Conservation (phyloP, 2,888 invertebrate species). For the Thyatira batis region DNA sequence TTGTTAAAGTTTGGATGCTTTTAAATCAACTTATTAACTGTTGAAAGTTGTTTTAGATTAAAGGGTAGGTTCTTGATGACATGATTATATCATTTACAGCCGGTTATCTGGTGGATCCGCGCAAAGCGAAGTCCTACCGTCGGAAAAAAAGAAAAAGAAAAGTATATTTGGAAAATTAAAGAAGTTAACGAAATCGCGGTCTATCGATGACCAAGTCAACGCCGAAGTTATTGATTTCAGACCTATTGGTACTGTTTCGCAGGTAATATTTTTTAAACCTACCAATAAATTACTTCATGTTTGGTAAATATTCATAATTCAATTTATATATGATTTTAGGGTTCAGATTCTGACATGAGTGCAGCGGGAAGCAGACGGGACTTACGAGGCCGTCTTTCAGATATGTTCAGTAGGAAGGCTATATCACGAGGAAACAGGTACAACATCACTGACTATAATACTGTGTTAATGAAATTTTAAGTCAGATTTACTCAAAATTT, state of each 20-base stretch:
- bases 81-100: conserved; percentile 55
- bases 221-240: conserved; percentile 70
- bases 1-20: too few relatives aligned
- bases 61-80: too few relatives aligned
- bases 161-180: conserved; percentile 92
- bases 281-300: not conserved
- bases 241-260: conserved; percentile 80
- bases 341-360: conserved; percentile 88
- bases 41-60: too few relatives aligned
- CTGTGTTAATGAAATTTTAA: too few relatives aligned
- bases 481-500: too few relatives aligned
- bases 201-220: conserved; percentile 86
- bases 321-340: conserved; percentile 55
- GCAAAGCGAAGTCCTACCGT: conserved; percentile 89
- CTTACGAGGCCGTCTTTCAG: conserved; percentile 90
- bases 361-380: conserved; percentile 88
- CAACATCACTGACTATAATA: too few relatives aligned
- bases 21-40: too few relatives aligned
- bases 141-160: conserved; percentile 91
- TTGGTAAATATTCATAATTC: not conserved
- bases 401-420: conserved; percentile 89
- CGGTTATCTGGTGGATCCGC: conserved; percentile 92
- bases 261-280: conserved; percentile 40
- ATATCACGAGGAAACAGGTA: conserved; percentile 87
- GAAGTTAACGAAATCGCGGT: conserved; percentile 92